phyloP scores from a whole-genome alignment of 2,113 vertebrate species.

The Ranitomeya imitator region DNA sequence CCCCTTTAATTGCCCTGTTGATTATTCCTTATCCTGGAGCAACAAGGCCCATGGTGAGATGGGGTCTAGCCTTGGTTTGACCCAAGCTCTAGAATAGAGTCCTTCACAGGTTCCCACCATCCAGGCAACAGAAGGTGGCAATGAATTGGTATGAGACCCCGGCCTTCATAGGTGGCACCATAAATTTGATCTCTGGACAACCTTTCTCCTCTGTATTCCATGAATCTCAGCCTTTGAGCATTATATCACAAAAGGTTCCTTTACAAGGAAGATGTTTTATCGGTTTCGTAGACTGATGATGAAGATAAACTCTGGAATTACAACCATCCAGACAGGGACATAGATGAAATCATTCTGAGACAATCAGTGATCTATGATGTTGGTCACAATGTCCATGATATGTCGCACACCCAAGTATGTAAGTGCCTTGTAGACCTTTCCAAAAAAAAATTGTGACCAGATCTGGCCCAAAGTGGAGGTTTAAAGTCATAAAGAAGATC shows the following conservation, averaged over 20 bases:
- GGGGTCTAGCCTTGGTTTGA: too few species aligned
- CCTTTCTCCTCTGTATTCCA: too few species aligned
- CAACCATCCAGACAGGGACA: constrained; percentile 40
- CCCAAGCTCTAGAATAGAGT: too few species aligned
- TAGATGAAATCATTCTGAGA: constrained; percentile 55
- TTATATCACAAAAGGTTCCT: constrained; percentile 58
- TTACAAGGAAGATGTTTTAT: constrained; percentile 57
- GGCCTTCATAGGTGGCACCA: too few species aligned
- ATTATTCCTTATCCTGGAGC: too few species aligned
- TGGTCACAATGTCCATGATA: background rate
- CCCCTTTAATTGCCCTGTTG: too few species aligned
- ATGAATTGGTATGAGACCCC: too few species aligned
- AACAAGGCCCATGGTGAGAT: too few species aligned
- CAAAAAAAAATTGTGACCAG: background rate
- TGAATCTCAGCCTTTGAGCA: background rate
- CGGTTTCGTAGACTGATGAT: constrained; percentile 55
- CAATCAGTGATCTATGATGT: background rate
- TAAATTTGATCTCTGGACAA: too few species aligned
- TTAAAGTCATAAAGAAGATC: background rate
- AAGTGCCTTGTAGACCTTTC: background rate
- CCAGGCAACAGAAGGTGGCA: too few species aligned
- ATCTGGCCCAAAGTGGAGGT: background rate
- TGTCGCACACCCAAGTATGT: background rate
- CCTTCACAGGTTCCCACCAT: too few species aligned
- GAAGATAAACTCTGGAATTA: constrained; percentile 54